These are phyloP conservation scores for Anser cygnoides DNA, from an alignment of 2,113 vertebrate species.

Conservation along the genomic window DNA sequence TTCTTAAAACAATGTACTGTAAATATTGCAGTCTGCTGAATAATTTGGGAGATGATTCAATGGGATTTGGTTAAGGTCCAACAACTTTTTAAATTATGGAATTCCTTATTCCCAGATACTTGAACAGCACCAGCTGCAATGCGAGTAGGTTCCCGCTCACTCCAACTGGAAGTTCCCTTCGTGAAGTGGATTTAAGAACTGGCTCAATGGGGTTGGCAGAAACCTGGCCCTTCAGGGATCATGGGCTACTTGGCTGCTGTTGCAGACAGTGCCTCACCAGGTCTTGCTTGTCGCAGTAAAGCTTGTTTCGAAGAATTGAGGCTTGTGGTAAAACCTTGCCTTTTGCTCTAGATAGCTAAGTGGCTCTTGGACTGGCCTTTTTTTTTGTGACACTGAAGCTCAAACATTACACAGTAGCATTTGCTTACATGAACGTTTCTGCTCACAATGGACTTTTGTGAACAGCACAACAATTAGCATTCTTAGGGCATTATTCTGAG, in stretches of 20 bases:
- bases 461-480: background rate
- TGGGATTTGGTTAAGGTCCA: conserved; percentile 13
- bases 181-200: background rate
- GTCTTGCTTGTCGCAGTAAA: background rate
- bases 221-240: background rate
- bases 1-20: conserved; percentile 46
- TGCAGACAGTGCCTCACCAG: background rate
- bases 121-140: background rate
- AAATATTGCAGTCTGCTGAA: conserved; percentile 32
- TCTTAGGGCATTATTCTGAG: background rate
- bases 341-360: background rate
- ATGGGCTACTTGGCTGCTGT: background rate
- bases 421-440: background rate
- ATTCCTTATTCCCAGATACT: background rate
- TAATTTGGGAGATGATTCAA: conserved; percentile 46
- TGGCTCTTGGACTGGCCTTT: background rate
- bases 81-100: conserved; percentile 13
- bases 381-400: background rate
- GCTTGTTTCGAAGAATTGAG: background rate
- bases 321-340: background rate
- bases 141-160: background rate
- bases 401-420: background rate
- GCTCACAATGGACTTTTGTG: background rate
- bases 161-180: conserved; percentile 1
- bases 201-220: background rate